Conservation (phyloP, 2,113 vertebrate species). For the Equus quagga region DNA sequence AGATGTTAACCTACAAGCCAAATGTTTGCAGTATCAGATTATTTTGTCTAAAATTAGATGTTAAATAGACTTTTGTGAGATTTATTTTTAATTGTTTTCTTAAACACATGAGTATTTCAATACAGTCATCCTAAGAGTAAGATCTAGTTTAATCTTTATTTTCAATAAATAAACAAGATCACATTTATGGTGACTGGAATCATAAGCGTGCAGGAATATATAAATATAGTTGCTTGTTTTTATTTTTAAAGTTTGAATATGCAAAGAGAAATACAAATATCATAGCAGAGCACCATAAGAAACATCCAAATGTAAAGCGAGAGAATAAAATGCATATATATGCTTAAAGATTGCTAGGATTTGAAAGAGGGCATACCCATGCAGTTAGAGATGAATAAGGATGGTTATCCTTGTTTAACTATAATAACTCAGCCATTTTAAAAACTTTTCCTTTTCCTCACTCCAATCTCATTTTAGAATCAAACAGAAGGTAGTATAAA, state of each 20-base stretch:
- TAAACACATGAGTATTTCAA: neutral
- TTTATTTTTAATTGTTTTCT: neutral
- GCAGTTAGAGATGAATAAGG: neutral
- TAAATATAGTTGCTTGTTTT: neutral
- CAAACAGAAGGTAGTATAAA: neutral
- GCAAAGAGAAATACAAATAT: neutral
- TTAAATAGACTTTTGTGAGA: neutral
- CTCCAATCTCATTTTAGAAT: neutral
- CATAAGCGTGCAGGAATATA: neutral
- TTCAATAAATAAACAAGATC: neutral
- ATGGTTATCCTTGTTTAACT: neutral
- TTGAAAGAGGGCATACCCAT: neutral
- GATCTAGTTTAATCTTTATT: neutral
- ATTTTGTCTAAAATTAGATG: conserved; percentile 54
- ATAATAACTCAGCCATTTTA: neutral
- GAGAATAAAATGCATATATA: neutral
- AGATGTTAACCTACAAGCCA: conserved; percentile 41
- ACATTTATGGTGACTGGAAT: neutral
- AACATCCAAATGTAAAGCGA: neutral
- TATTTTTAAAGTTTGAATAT: conserved; percentile 31
- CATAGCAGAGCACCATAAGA: neutral
- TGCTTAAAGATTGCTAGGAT: neutral
- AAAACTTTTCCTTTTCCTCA: neutral
- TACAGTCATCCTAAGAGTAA: neutral
- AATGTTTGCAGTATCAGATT: neutral